Evolutionary conservation across 2,797 vertebrate species (phyloP).

Genomic region (Mormyrops boulengeri): DNA sequence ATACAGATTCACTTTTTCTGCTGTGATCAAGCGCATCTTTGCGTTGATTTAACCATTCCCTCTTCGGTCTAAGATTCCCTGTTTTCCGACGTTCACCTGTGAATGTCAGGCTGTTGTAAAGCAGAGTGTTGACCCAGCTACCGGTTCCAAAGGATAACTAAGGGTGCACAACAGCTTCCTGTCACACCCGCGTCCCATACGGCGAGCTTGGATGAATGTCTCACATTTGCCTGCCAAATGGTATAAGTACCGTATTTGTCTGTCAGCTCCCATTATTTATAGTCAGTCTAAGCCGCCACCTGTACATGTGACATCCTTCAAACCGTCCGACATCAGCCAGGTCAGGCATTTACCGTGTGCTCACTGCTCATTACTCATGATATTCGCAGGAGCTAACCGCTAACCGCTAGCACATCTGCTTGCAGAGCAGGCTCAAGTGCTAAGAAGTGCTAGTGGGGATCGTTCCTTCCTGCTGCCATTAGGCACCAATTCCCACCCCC

Average conservation of each 20-base stretch:
- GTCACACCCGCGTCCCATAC: background rate
- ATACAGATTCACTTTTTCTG: background rate
- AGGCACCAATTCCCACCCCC: background rate
- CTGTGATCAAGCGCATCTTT: background rate
- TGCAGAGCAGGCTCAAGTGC: background rate
- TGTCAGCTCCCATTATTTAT: constrained; percentile 25
- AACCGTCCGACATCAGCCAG: constrained; percentile 23
- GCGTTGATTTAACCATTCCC: background rate
- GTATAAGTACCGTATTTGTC: constrained; percentile 21
- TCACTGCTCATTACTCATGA: constrained; percentile 18
- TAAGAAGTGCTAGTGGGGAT: background rate
- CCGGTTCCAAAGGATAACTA: constrained; percentile 7
- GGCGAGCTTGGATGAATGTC: background rate
- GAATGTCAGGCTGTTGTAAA: constrained; percentile 26
- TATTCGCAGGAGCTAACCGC: background rate
- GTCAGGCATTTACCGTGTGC: constrained; percentile 2
- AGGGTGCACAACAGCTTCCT: constrained; percentile 5
- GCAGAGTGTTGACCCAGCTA: constrained; percentile 27
- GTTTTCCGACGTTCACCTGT: background rate
- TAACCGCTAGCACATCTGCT: background rate
- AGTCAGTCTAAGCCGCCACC: constrained; percentile 16
- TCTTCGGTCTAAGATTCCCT: background rate
- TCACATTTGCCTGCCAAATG: constrained; percentile 19
- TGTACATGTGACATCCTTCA: constrained; percentile 32
- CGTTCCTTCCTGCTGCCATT: background rate